These are phyloP conservation scores for Ferrisia virgata DNA, from an alignment of 2,888 invertebrate species.

Conservation along the genomic window DNA sequence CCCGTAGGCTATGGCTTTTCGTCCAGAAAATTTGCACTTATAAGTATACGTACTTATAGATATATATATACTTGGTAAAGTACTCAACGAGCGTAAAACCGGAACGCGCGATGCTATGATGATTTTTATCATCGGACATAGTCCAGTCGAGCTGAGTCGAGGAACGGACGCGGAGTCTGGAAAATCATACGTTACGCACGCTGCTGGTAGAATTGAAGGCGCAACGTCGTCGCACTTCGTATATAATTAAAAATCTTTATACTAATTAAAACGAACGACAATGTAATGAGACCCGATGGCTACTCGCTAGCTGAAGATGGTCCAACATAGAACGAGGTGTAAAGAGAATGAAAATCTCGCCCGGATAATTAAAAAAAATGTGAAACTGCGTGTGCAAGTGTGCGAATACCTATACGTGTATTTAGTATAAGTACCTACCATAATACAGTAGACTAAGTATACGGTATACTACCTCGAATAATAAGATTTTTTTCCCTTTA, in stretches of 20 bases:
- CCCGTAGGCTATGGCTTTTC: neutral
- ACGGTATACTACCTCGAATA: neutral
- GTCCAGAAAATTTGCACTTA: neutral
- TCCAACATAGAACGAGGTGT: too few relatives aligned
- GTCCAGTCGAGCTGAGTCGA: too few relatives aligned
- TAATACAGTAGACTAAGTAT: neutral
- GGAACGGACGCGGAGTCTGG: too few relatives aligned
- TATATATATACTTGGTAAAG: too few relatives aligned
- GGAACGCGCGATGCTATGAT: neutral
- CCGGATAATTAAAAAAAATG: constrained; percentile 11
- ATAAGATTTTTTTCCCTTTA: constrained; percentile 5
- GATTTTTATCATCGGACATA: neutral
- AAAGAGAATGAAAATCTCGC: neutral
- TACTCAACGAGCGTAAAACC: neutral
- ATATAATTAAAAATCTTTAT: neutral
- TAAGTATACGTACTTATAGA: too few relatives aligned
- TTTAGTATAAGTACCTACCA: neutral
- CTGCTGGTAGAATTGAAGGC: too few relatives aligned
- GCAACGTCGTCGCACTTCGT: neutral
- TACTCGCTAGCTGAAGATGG: neutral
- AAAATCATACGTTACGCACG: constrained; percentile 8
- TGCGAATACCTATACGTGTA: too few relatives aligned
- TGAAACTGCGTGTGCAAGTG: neutral
- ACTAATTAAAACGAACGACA: constrained; percentile 10
- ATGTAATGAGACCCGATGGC: neutral